These are phyloP conservation scores for Hymenochirus boettgeri DNA, from an alignment of 2,113 vertebrate genomes.

Conservation along the genomic window DNA sequence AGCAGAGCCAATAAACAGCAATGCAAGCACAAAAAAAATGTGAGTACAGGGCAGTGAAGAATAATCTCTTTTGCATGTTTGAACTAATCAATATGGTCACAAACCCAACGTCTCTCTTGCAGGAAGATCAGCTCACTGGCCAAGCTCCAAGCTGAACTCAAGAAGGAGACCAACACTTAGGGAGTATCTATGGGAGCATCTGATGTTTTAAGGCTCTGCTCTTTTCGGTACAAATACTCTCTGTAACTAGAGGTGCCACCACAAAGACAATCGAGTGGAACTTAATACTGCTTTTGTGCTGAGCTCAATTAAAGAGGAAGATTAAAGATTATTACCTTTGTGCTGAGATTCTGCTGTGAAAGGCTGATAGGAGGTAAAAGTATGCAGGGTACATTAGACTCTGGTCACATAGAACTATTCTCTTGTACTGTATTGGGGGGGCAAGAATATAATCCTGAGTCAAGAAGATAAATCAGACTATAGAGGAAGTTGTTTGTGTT, in stretches of 20 bases:
- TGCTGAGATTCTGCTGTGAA: not conserved
- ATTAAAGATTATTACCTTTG: not conserved
- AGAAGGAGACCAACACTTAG: conserved; percentile 10
- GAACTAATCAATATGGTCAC: conserved; percentile 19
- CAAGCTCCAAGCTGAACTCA: conserved; percentile 12
- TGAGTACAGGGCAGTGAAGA: not conserved
- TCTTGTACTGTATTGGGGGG: no score
- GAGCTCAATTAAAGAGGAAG: not conserved
- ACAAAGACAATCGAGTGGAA: conserved; percentile 14
- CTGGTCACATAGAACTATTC: not conserved
- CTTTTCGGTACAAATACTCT: not conserved
- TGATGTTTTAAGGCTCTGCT: not conserved
- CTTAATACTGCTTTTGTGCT: not conserved
- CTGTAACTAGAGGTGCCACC: conserved; percentile 10
- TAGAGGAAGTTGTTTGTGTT: no score
- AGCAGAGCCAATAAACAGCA: no score
- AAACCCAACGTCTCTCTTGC: not conserved
- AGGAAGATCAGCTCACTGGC: conserved; percentile 20
- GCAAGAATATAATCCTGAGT: no score
- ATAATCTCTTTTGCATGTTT: not conserved
- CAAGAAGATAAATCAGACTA: no score
- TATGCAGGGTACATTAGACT: not conserved
- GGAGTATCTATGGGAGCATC: conserved; percentile 6
- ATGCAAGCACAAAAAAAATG: not conserved
- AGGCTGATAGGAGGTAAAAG: not conserved